Conservation (phyloP, 2,888 invertebrate genomes). For the Hemaris fuciformis region DNA sequence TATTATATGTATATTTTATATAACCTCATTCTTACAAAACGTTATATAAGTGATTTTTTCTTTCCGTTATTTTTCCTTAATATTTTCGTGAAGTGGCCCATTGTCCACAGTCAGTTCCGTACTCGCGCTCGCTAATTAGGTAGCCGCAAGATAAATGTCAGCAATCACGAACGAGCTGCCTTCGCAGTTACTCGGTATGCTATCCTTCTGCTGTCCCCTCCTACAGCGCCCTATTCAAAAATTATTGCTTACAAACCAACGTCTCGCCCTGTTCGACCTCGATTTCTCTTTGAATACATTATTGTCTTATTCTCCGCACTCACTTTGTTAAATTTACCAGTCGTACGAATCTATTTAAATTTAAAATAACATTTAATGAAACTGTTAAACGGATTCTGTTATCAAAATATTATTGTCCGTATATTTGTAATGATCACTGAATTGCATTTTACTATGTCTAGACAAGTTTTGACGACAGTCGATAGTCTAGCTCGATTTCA, state of each 20-base stretch:
- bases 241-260: neutral
- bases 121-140: constrained; percentile 60
- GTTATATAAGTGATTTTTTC: neutral
- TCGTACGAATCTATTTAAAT: neutral
- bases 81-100: constrained; percentile 26
- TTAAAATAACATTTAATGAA: neutral
- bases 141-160: constrained; percentile 71
- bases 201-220: constrained; percentile 5
- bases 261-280: neutral
- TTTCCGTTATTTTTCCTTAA: constrained; percentile 13
- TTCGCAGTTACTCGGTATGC: constrained; percentile 13
- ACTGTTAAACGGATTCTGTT: no score
- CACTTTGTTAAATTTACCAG: neutral
- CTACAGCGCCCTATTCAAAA: neutral
- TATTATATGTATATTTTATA: neutral
- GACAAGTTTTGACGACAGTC: no score
- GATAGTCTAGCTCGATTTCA: no score
- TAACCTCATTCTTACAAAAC: neutral
- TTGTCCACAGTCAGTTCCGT: constrained; percentile 45
- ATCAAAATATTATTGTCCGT: no score
- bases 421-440: no score
- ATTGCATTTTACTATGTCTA: no score
- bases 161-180: constrained; percentile 64
- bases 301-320: neutral
- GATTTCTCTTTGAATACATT: neutral